Base-by-base conservation (phyloP, 1,140 invertebrate species). In the Hylyphantes graminicola region DNA sequence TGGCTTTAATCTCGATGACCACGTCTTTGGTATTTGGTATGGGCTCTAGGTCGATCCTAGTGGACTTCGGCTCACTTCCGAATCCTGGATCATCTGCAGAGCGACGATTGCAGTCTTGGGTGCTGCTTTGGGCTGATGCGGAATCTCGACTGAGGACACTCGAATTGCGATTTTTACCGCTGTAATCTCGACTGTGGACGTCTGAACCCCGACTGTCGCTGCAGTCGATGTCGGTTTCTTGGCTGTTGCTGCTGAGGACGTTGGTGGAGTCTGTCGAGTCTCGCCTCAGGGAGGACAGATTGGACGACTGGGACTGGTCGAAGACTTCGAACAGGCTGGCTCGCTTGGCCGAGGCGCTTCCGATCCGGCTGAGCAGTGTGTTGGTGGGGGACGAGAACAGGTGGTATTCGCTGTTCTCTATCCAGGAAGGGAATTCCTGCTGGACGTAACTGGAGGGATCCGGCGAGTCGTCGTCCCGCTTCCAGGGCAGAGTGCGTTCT, bases 381-480 rank as follows among this genome's bases (percentile, higher is more conserved):
- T 95, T 94, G 15, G 95, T 96, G 3, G 96, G 96, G 64, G 95
- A 97, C 89, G 93, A 95, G 88, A 96, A 96, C 10, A 72, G 17
- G 19, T 72, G 59, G 88, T 97, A 97, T 89, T 97, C 96, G 88
- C 96, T 96, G 88, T 97, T 97, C 2, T 95, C 95, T 72, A 95
- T 95, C 96, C 96, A 97, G 4, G 94, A 93, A 15, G 96, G 96
- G 89, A 97, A 97, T 89, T 97, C 96, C 79, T 93, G 93, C 90
- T 97, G 96, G n/a, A 81, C 73, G 15, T 12, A 75, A 11, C 15
- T 72, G 21, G 35, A 7, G 0, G 59, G n/a, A 11, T 79, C 64
- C 1, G 59, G 50, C 9, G 15, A 17, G 51, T 81, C 65, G 2
- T 76, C 73, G 57, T 73, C 74, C 10, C 96, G 92, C 90, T 96